These are phyloP conservation scores for Trilocha varians DNA, from an alignment of 2,888 invertebrate genomes.

Conservation along the genomic window DNA sequence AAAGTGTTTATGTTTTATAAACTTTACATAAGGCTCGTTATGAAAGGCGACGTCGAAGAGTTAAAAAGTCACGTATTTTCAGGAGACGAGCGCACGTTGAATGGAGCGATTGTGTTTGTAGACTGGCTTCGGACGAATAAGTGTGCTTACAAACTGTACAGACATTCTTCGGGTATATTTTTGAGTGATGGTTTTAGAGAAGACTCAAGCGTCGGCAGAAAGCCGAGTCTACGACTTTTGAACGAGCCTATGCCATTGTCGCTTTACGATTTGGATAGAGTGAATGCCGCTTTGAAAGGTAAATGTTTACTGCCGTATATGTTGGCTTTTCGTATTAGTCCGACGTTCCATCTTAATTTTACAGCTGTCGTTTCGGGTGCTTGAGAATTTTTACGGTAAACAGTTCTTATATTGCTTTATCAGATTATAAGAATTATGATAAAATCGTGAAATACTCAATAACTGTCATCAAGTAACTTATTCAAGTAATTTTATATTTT, in stretches of 20 bases:
- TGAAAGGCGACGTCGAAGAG: slow-evolving; percentile 60
- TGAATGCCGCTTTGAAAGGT: slow-evolving; percentile 69
- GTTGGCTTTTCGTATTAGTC: slow-evolving; percentile 5
- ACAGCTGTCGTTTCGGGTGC: not conserved
- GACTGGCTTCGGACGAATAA: slow-evolving; percentile 63
- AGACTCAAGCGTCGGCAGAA: slow-evolving; percentile 39
- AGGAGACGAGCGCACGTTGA: slow-evolving; percentile 54
- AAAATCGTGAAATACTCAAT: no score
- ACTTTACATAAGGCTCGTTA: slow-evolving; percentile 55
- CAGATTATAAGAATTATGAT: not conserved
- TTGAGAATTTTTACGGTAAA: slow-evolving; percentile 2
- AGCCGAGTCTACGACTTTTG: slow-evolving; percentile 53
- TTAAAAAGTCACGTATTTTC: slow-evolving; percentile 53
- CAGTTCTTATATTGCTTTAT: not conserved
- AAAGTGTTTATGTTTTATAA: slow-evolving; percentile 65
- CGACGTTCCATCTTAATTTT: not conserved
- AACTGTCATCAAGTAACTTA: no score
- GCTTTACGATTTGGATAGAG: slow-evolving; percentile 67
- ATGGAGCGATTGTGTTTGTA: slow-evolving; percentile 61
- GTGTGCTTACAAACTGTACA: slow-evolving; percentile 63
- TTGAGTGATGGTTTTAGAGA: slow-evolving; percentile 60
- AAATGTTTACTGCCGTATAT: slow-evolving; percentile 57
- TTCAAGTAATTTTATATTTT: no score
- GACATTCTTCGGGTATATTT: slow-evolving; percentile 67
- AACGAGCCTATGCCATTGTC: slow-evolving; percentile 66